A percentile compares a stretch with the other conserved stretches of the same genome.
Conservation (phyloP, 2,888 invertebrate species). For the Rhaphigaster nebulosa region DNA sequence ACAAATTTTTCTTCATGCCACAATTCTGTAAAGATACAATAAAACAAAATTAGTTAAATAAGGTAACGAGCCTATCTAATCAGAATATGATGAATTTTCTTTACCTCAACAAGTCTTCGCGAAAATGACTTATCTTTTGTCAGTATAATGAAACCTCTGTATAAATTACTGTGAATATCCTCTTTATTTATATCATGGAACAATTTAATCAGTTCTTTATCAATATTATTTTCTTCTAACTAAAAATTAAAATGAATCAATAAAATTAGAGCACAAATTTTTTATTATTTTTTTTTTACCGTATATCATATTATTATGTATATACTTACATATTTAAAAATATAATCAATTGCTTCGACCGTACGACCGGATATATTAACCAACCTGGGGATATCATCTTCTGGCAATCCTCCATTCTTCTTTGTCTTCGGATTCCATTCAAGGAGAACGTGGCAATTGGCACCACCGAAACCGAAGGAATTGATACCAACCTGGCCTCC, state of each 20-base stretch:
- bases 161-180: slow-evolving; percentile 75
- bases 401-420: slow-evolving; percentile 75
- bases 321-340: slow-evolving; percentile 75
- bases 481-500: slow-evolving; percentile 86
- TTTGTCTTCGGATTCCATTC: slow-evolving; percentile 75
- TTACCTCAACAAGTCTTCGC: slow-evolving; percentile 64
- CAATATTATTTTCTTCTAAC: slow-evolving; percentile 73
- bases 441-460: slow-evolving; percentile 82
- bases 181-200: slow-evolving; percentile 73
- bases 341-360: slow-evolving; percentile 78
- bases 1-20: slow-evolving; percentile 79
- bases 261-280: neutral
- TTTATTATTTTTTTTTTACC: no score
- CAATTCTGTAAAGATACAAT: slow-evolving; percentile 73
- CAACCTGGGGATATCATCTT: slow-evolving; percentile 79
- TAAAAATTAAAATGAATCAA: slow-evolving; percentile 62
- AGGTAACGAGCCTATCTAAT: neutral
- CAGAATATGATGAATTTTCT: neutral
- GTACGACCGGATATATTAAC: slow-evolving; percentile 85
- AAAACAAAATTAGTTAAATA: slow-evolving; percentile 44
- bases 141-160: slow-evolving; percentile 80
- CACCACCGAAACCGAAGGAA: slow-evolving; percentile 95
- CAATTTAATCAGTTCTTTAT: slow-evolving; percentile 75
- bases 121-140: slow-evolving; percentile 65
- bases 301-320: neutral